Percentiles rank a stretch among this genome's conserved stretches.
These are phyloP conservation scores for Scaptodrosophila latifasciaeformis DNA, from an alignment of 2,888 invertebrate species.

Conservation along the genomic window DNA sequence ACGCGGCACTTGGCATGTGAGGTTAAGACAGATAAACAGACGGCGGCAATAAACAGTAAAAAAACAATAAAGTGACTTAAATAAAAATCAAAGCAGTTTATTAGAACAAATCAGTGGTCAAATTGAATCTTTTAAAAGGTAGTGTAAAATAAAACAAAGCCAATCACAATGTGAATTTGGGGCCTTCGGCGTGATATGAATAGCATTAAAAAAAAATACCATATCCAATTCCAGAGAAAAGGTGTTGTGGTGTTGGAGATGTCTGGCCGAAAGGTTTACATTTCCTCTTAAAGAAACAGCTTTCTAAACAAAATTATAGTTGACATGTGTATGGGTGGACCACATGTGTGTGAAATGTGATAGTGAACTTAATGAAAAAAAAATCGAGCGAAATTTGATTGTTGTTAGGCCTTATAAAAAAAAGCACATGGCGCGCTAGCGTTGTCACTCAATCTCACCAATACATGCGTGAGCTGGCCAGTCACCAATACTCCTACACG, in stretches of 20 bases:
- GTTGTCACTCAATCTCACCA: conserved; percentile 30
- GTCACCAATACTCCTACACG: conserved; percentile 1
- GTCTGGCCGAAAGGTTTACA: conserved; percentile 8
- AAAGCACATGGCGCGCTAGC: conserved; percentile 64
- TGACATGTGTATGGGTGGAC: background rate
- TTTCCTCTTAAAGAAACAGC: conserved; percentile 31
- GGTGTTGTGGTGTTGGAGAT: background rate
- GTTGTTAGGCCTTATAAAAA: conserved; percentile 39
- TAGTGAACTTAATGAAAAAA: conserved; percentile 34
- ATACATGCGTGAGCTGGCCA: conserved; percentile 44
- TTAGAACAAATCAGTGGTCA: conserved; percentile 5
- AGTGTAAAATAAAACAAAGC: conserved; percentile 20
- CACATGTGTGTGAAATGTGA: conserved; percentile 41
- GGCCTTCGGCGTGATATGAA: too few species aligned
- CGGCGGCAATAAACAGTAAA: conserved; percentile 36
- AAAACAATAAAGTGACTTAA: conserved; percentile 16
- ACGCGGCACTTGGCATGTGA: conserved; percentile 71
- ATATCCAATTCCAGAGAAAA: background rate
- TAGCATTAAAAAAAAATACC: conserved; percentile 23
- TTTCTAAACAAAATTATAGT: conserved; percentile 58
- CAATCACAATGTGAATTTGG: too few species aligned
- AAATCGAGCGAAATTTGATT: conserved; percentile 26
- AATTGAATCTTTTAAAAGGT: conserved; percentile 34
- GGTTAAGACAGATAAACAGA: conserved; percentile 67
- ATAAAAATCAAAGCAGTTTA: conserved; percentile 9